These are phyloP conservation scores for Plecotus auritus DNA, from an alignment of 2,113 vertebrate genomes.

Conservation along the genomic window DNA sequence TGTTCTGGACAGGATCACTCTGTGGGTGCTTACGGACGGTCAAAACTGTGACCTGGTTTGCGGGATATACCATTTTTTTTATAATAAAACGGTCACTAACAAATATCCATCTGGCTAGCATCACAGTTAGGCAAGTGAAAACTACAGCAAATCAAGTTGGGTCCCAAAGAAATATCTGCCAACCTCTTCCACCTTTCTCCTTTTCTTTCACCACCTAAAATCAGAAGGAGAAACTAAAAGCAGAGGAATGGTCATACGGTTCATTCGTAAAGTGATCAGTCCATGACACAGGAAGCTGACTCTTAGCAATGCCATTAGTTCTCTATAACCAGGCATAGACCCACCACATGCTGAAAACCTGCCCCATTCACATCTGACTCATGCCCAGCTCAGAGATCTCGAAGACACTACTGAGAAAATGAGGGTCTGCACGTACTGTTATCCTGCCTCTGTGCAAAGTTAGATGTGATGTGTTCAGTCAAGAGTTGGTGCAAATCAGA, in stretches of 20 bases:
- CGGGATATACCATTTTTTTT: neutral
- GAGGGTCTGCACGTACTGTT: neutral
- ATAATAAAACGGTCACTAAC: neutral
- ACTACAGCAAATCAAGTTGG: neutral
- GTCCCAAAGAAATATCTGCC: neutral
- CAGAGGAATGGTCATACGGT: neutral
- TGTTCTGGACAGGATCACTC: neutral
- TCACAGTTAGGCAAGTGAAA: neutral
- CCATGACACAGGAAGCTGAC: neutral
- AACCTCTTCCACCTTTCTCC: neutral
- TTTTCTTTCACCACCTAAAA: neutral
- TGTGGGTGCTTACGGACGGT: neutral
- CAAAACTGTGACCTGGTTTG: neutral
- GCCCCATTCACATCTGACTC: neutral
- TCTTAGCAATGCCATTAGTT: neutral
- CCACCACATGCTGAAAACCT: neutral
- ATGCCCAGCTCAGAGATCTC: neutral
- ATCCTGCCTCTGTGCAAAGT: neutral
- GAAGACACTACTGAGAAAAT: neutral
- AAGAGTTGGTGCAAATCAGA: neutral
- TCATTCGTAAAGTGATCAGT: neutral
- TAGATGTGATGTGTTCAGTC: neutral
- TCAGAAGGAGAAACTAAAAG: neutral
- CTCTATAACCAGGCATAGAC: neutral
- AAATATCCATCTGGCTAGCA: neutral